Evolutionary conservation across 2,888 invertebrate species (phyloP).

Genomic region (Mythimna albipuncta): DNA sequence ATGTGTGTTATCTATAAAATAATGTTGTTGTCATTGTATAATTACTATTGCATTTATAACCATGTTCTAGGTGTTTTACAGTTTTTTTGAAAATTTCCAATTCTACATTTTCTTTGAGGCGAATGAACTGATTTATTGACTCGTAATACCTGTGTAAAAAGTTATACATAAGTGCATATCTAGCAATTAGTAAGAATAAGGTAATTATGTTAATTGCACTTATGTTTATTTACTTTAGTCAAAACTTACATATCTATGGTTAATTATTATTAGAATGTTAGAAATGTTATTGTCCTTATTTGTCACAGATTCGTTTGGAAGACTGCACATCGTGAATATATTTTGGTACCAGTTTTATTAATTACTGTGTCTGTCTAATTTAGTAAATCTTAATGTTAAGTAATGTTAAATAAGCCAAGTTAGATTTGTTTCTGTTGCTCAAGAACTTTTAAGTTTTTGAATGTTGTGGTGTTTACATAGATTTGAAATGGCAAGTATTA

Average conservation of each 20-base stretch:
- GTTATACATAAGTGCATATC: slow-evolving; percentile 57
- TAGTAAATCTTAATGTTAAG: slow-evolving; percentile 69
- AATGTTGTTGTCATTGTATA: slow-evolving; percentile 74
- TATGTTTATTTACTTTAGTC: slow-evolving; percentile 56
- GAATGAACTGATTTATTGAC: slow-evolving; percentile 57
- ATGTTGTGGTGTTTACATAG: slow-evolving; percentile 68
- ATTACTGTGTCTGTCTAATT: slow-evolving; percentile 65
- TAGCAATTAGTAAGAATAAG: slow-evolving; percentile 55
- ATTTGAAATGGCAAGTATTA: slow-evolving; percentile 42
- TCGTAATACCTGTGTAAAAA: slow-evolving; percentile 36
- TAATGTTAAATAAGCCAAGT: slow-evolving; percentile 66
- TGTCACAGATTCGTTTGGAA: slow-evolving; percentile 78
- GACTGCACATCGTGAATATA: slow-evolving; percentile 85
- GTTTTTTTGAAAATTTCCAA: slow-evolving; percentile 47
- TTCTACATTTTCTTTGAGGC: slow-evolving; percentile 35
- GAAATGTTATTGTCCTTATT: slow-evolving; percentile 70
- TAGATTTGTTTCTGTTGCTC: slow-evolving; percentile 78
- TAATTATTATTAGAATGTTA: slow-evolving; percentile 78
- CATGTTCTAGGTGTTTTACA: slow-evolving; percentile 66
- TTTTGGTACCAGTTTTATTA: slow-evolving; percentile 77
- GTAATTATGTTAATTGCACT: slow-evolving; percentile 53
- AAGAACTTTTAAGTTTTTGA: slow-evolving; percentile 62
- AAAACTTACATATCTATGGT: slow-evolving; percentile 84
- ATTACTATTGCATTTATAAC: slow-evolving; percentile 57
- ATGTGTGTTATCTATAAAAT: slow-evolving; percentile 78